Base-by-base conservation (phyloP, 2,888 invertebrate genomes). In the Meghimatium bilineatum region DNA sequence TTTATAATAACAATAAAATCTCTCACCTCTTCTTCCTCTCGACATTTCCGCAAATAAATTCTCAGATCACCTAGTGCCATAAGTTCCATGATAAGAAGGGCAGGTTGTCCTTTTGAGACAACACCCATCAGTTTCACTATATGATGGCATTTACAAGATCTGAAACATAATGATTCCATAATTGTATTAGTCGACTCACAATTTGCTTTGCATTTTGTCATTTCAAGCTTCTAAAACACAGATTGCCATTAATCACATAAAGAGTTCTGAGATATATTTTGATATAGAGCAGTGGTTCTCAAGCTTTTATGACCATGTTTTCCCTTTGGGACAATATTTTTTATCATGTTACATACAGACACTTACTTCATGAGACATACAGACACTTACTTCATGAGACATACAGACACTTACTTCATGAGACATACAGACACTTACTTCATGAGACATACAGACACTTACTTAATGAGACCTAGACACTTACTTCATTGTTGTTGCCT, bases 401-500 rank as follows among this genome's bases (percentile, higher is more conserved):
- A n/a, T n/a, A n/a, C n/a, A n/a, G n/a, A n/a, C n/a, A n/a, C n/a
- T n/a, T n/a, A n/a, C n/a, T n/a, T n/a, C n/a, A n/a, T n/a, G n/a
- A n/a, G n/a, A n/a, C n/a, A n/a, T n/a, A n/a, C n/a, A n/a, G n/a
- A n/a, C n/a, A n/a, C n/a, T n/a, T n/a, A n/a, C n/a, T n/a, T n/a
- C n/a, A n/a, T n/a, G n/a, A n/a, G n/a, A n/a, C n/a, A n/a, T n/a
- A n/a, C n/a, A n/a, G n/a, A n/a, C n/a, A n/a, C n/a, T n/a, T n/a
- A n/a, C n/a, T n/a, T n/a, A n/a, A n/a, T n/a, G n/a, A n/a, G n/a
- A n/a, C 44, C 44, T 44, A 44, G 12, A 94, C 20, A 74, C 95
- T 94, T 92, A 95, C 94, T 98, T 99, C 98, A 99, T 99, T 71
- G 97, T 97, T 17, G 97, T 97, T 29, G 98, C 98, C 94, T 99